A percentile compares a stretch with the other conserved stretches of the same genome.
Evolutionary conservation across 2,113 vertebrate genomes (phyloP).

Genomic region (Ciconia stormi): DNA sequence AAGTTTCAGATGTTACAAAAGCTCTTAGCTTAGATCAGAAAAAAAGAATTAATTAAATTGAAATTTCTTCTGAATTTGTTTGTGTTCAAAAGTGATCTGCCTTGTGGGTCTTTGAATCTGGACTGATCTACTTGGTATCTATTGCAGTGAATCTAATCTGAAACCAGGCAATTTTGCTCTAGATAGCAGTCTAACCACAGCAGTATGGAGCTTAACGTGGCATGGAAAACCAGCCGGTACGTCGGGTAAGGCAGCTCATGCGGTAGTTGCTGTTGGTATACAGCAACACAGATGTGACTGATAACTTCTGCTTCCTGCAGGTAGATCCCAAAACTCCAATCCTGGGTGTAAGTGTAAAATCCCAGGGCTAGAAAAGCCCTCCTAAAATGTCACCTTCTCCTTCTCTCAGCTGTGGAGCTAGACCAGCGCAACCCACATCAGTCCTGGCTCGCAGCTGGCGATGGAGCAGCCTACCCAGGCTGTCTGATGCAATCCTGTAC

Average conservation of each 20-base stretch:
- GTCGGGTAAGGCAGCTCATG: rapidly evolving
- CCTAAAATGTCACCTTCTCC: background rate
- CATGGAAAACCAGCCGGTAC: rapidly evolving
- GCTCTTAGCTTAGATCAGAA: background rate
- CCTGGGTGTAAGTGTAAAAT: background rate
- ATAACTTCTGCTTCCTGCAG: background rate
- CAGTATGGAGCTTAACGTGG: background rate
- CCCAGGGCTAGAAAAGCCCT: background rate
- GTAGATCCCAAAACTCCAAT: background rate
- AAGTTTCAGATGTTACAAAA: constrained; percentile 33
- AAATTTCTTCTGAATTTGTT: background rate
- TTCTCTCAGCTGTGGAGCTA: background rate
- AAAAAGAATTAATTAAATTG: background rate
- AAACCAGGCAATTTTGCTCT: background rate
- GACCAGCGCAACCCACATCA: background rate
- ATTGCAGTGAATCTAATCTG: background rate
- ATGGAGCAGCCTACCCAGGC: background rate
- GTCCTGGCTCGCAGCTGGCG: background rate
- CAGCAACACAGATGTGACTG: background rate
- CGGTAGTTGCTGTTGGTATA: background rate
- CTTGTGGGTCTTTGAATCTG: background rate
- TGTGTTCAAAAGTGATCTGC: background rate
- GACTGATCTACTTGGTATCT: background rate
- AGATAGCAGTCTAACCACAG: background rate
- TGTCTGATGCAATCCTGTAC: background rate